Conservation (phyloP, 2,113 vertebrate genomes). For the Delphinus delphis region DNA sequence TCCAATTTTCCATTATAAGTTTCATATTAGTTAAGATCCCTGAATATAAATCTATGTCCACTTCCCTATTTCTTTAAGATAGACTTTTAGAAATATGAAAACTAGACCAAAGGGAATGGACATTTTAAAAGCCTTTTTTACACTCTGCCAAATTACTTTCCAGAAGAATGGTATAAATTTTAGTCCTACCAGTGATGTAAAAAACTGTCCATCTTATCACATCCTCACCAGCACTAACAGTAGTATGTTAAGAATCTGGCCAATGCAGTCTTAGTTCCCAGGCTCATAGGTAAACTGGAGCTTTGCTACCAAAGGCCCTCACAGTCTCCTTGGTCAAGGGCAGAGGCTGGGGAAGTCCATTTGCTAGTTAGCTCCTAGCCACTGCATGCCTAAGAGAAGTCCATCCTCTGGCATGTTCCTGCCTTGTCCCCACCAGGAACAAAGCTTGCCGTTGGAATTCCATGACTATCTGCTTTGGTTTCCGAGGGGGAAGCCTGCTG, state of each 20-base stretch:
- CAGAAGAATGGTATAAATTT: slow-evolving; percentile 35
- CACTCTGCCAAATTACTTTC: slow-evolving; percentile 38
- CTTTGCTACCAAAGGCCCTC: background rate
- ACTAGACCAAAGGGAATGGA: slow-evolving; percentile 11
- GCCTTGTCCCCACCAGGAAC: background rate
- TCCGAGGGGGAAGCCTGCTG: background rate
- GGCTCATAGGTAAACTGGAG: background rate
- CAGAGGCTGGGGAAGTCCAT: background rate
- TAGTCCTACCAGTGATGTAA: background rate
- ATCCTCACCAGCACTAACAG: background rate
- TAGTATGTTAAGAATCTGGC: background rate
- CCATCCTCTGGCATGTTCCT: background rate
- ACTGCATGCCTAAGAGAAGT: background rate
- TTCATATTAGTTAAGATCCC: background rate
- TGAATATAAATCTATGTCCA: slow-evolving; percentile 44
- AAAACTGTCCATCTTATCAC: background rate
- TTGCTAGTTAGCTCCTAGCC: background rate
- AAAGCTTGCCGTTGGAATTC: background rate
- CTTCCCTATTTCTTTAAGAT: slow-evolving; percentile 32
- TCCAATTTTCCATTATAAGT: background rate
- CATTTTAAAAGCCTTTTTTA: slow-evolving; percentile 42
- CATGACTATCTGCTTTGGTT: slow-evolving; percentile 12
- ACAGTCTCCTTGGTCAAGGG: background rate
- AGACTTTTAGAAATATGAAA: slow-evolving; percentile 41
- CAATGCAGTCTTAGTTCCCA: background rate